Conservation (phyloP, 2,113 vertebrate genomes). For the Gobio gobio region DNA sequence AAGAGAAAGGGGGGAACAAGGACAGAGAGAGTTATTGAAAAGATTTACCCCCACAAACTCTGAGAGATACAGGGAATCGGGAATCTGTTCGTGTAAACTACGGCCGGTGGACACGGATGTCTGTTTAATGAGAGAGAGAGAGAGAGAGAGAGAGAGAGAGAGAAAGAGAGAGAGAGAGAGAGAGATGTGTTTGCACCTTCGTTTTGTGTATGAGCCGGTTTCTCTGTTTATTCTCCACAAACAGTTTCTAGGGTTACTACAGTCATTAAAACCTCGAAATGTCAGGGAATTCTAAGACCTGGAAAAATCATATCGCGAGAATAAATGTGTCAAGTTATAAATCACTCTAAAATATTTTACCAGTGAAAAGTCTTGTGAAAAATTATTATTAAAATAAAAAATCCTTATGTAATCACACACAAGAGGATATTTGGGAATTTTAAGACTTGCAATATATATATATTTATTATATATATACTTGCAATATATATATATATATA, state of each 20-base stretch:
- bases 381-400: neutral
- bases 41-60: constrained; percentile 43
- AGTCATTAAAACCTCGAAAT: neutral
- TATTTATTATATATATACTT: too few species aligned
- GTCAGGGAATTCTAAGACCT: neutral
- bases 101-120: constrained; percentile 26
- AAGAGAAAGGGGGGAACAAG: constrained; percentile 8
- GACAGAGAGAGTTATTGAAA: constrained; percentile 9
- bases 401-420: neutral
- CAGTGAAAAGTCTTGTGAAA: neutral
- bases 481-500: too few species aligned
- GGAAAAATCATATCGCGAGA: neutral
- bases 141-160: neutral
- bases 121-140: constrained; percentile 55
- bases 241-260: neutral
- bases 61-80: neutral
- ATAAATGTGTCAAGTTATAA: neutral
- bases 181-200: neutral
- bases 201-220: neutral
- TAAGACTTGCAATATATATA: neutral
- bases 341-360: neutral
- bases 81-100: neutral
- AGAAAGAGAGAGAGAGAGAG: neutral
- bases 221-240: neutral
- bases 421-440: neutral